Evolutionary conservation across 2,797 vertebrate species (phyloP), one percentile per base, ranked within the genome.

Genomic region (Cossypha niveicapilla): DNA sequence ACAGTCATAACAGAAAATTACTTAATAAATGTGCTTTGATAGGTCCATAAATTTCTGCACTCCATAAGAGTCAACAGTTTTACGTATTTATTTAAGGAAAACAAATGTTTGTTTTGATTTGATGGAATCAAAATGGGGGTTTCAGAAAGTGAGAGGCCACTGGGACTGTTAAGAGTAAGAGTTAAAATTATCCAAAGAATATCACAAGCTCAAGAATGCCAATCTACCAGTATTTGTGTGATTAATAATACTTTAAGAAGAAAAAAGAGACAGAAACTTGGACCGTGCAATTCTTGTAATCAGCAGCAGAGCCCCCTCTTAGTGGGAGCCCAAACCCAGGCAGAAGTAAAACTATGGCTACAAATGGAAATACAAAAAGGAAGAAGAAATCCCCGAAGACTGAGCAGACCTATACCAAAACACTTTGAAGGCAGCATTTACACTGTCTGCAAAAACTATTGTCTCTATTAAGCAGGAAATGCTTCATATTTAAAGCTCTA

Each of bases 1-100:
- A 34, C 22, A 94, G 58, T 65, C 50, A 54, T 90, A 75, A 88
- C 34, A 94, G 58, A 90, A 86, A 86, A 86, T 81, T 0, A 79
- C 56, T 83, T 86, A 86, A 93, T 83, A 92, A 93, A 88, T 77
- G 39, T 23, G 61, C 14, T 53, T 90, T 88, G 80, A 86, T 77
- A 75, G 73, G 23, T 58, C 22, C 42, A 92, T 95, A 91, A 94
- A 86, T 88, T 83, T 94, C 80, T 39, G 50, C 25, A 22, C 42
- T 88, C 66, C 13, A 2, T 18, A 28, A 61, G 45, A 84, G 53
- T 37, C 44, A 93, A 71, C 35, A 70, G 13, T 51, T 78, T 80
- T 72, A 50, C 86, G 79, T 92, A 58, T 71, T 84, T 85, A 62
- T 70, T 86, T 94, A 74, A 58, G 28, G n/a, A 63, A 92, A 93